Percentiles rank a stretch among this genome's conserved stretches.
These are phyloP conservation scores for Acrossocheilus fasciatus DNA, from an alignment of 2,797 vertebrate species.

Conservation along the genomic window DNA sequence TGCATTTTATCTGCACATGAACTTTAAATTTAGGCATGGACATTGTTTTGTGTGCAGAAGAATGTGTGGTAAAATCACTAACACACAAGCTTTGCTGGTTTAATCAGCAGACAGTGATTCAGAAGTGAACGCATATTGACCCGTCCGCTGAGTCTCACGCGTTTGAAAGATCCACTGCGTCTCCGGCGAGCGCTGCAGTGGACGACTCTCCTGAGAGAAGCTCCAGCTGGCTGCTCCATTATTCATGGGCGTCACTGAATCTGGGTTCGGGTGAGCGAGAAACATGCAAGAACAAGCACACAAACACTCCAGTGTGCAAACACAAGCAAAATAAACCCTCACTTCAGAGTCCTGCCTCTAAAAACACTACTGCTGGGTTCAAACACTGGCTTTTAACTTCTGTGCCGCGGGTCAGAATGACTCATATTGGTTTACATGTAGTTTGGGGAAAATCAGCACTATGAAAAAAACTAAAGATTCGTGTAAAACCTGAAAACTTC, in stretches of 20 bases:
- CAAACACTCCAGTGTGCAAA: constrained; percentile 28
- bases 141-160: background rate
- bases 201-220: constrained; percentile 10
- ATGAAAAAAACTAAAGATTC: no score
- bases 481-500: background rate
- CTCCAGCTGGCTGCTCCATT: constrained; percentile 28
- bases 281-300: constrained; percentile 41
- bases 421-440: background rate
- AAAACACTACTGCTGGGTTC: background rate
- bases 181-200: background rate
- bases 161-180: background rate
- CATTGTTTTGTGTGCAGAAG: no score
- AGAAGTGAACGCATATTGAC: background rate
- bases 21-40: background rate
- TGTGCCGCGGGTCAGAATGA: background rate
- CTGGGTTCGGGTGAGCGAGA: constrained; percentile 3
- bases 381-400: background rate
- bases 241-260: constrained; percentile 32
- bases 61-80: background rate
- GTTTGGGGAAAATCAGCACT: no score
- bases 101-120: background rate
- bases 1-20: background rate
- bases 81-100: background rate
- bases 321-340: constrained; percentile 38
- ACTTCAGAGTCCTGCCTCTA: background rate